These are phyloP conservation scores for Selenia dentaria DNA, from an alignment of 2,888 invertebrate genomes.

Conservation along the genomic window DNA sequence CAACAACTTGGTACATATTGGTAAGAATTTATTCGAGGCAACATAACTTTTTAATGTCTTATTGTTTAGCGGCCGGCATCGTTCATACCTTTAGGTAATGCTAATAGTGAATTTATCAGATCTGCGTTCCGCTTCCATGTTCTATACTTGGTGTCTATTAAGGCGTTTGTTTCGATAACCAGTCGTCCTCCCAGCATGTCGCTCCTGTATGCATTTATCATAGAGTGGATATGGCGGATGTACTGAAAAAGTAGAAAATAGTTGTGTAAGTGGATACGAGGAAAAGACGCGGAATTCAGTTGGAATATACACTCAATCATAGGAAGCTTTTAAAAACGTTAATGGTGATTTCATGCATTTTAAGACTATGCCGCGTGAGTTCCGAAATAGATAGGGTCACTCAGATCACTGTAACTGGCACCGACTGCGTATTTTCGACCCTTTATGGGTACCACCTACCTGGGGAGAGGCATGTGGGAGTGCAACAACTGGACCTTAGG, in stretches of 20 bases:
- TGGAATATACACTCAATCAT: too few relatives aligned
- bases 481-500: too few relatives aligned
- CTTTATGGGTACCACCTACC: too few relatives aligned
- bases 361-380: too few relatives aligned
- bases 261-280: too few relatives aligned
- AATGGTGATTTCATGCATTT: too few relatives aligned
- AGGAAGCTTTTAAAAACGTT: too few relatives aligned
- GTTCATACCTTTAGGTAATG: conserved; percentile 90
- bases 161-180: conserved; percentile 48
- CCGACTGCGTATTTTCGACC: too few relatives aligned
- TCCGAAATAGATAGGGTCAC: too few relatives aligned
- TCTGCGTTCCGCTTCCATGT: conserved; percentile 88
- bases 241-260: conserved; percentile 56
- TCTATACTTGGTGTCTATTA: conserved; percentile 56
- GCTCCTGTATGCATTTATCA: conserved; percentile 54
- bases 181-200: conserved; percentile 37
- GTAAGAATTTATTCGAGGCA: conserved; percentile 4
- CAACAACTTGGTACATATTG: not conserved
- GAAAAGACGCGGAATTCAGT: too few relatives aligned
- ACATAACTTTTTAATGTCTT: not conserved
- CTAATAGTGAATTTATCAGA: conserved; percentile 89
- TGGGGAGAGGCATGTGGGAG: too few relatives aligned
- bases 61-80: conserved; percentile 87
- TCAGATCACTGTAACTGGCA: too few relatives aligned
- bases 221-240: conserved; percentile 53